Conservation (phyloP, 2,797 vertebrate genomes). For the Pangasius macronema region DNA sequence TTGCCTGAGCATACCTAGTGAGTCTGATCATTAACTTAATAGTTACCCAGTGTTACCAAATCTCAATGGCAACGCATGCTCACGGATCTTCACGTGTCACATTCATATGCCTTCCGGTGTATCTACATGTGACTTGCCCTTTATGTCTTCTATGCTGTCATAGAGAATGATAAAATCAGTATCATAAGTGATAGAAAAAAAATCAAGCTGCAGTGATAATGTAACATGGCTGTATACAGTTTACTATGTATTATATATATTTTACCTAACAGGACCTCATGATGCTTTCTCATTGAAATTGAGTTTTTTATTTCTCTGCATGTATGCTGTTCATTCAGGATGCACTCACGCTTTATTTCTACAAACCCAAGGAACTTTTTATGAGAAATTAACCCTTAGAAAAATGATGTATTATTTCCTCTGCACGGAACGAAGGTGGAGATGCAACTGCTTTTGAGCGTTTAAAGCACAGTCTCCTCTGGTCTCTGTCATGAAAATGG, state of each 20-base stretch:
- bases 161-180: neutral
- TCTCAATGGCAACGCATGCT: neutral
- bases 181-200: neutral
- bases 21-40: slow-evolving; percentile 59
- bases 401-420: slow-evolving; percentile 61
- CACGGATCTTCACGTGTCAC: neutral
- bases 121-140: neutral
- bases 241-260: slow-evolving; percentile 48
- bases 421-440: slow-evolving; percentile 38
- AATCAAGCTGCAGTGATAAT: slow-evolving; percentile 18
- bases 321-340: slow-evolving; percentile 34
- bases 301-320: slow-evolving; percentile 60
- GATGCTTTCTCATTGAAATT: slow-evolving; percentile 62
- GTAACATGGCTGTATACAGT: slow-evolving; percentile 9
- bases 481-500: slow-evolving; percentile 36
- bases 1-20: slow-evolving; percentile 64
- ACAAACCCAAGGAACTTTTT: slow-evolving; percentile 30
- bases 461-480: slow-evolving; percentile 36
- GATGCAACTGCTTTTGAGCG: slow-evolving; percentile 39
- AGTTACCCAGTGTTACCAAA: slow-evolving; percentile 50
- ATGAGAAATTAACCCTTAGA: slow-evolving; percentile 10
- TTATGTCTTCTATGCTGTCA: neutral
- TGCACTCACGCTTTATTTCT: slow-evolving; percentile 43
- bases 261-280: slow-evolving; percentile 60
- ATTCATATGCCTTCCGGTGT: neutral